Base-by-base conservation (phyloP, 2,797 vertebrate genomes). In the Channallabes apus region DNA sequence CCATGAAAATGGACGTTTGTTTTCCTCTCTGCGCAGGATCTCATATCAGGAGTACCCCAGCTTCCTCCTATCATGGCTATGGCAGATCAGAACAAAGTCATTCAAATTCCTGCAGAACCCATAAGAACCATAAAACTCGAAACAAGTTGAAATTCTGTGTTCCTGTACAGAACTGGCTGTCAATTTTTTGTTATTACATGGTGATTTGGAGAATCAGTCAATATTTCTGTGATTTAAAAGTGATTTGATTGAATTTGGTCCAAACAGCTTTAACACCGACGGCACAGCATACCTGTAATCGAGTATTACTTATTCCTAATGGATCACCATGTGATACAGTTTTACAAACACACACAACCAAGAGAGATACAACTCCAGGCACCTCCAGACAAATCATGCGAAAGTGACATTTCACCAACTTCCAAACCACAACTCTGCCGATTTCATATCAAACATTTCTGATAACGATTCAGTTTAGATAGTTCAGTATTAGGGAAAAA, bases 21-120 rank as follows among this genome's bases (percentile, higher is more conserved):
- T 56, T 56, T 38, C 35, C 46, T 68, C 64, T 64, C n/a, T 59
- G 14, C 58, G 18, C 59, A 71, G 72, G 22, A 69, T 75, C 72
- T 58, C 59, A 80, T 87, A 86, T 46, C 79, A 83, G 79, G 90
- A 92, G 93, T 93, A 92, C 38, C 46, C 15, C 94, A 92, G 94
- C 91, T 91, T 92, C 89, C 89, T 75, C 91, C 91, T 93, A 91
- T 92, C 92, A 91, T 94, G 95, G 94, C 94, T 86, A 85, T 83
- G 94, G 92, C 92, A 94, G 92, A 75, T 29, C 46, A 80, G 78
- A 80, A 46, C 20, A 27, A 71, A 29, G 20, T 76, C 76, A 81
- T 61, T 68, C 69, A 69, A 81, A 87, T 77, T 51, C 71, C 71
- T 69, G 64, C 72, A 58, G 88, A 76, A 67, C 56, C 80, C 65